Evolutionary conservation across 1,140 invertebrate species (phyloP).

Genomic region (Tetramorium simillimum): DNA sequence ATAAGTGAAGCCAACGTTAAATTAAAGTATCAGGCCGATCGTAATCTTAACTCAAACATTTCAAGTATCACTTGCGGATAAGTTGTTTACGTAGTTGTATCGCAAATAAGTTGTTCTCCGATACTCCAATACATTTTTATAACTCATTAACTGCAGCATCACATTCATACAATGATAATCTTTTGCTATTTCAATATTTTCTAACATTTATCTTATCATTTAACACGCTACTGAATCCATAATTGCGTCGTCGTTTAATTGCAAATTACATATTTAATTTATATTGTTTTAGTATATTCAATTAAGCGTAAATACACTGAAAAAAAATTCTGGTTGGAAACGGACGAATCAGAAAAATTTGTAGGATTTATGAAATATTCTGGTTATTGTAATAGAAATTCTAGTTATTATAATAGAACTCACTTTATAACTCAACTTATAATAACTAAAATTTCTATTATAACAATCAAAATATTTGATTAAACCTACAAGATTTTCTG

Average conservation of each 20-base stretch:
- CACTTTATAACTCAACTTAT: no score
- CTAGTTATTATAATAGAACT: no score
- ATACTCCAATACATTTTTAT: not conserved
- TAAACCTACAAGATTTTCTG: no score
- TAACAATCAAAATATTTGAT: no score
- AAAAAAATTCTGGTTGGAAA: no score
- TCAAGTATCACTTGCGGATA: not conserved
- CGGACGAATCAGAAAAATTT: no score
- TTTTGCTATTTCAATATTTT: not conserved
- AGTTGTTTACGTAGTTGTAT: not conserved
- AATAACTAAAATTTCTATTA: no score
- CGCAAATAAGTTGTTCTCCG: not conserved
- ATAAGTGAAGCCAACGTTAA: not conserved
- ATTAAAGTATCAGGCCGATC: not conserved
- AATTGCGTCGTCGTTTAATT: not conserved
- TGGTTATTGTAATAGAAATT: no score
- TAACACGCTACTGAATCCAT: not conserved
- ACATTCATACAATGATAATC: not conserved
- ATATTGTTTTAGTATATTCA: not conserved
- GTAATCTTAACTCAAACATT: not conserved
- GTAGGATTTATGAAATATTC: no score
- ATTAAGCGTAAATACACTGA: not conserved
- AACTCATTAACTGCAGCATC: not conserved
- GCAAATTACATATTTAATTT: not conserved
- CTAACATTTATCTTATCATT: conserved; percentile 2